Base-by-base conservation (phyloP, 2,888 invertebrate genomes). In the Melinaea menophilus region DNA sequence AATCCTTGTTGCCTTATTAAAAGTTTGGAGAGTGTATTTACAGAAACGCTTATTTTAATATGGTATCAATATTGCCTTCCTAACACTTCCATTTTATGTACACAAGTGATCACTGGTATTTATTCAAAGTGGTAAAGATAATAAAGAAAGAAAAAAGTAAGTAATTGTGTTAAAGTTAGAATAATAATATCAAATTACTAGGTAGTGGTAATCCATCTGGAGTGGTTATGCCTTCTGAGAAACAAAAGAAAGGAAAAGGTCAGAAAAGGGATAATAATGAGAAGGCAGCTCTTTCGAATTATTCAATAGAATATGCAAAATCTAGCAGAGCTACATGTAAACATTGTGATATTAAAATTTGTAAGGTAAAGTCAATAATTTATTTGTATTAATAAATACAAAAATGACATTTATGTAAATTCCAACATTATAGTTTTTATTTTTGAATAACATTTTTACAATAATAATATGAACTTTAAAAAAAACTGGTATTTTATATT, bases 331-430 rank as follows among this genome's bases (percentile, higher is more conserved):
- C 98, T 37, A 90, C 90, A 12, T 99, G 98, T 77, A 90, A 93
- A 64, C 96, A 95, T 0, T 99, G 98, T 85, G 95, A 96, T 69
- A 94, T 94, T 64, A 96, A 95, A 77, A 98, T 99, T 75, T 88
- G 93, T 63, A 96, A 97, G 92, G 94, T 95, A 81, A 58, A 22
- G 22, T 22, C 55, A 45, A 48, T 63, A 31, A 31, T 51, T 58
- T 59, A 56, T 47, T 33, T 35, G 13, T 48, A 9, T 2, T 41
- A 3, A 41, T 41, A 41, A 41, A 9, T 5, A 41, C 11, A 9
- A 41, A 41, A 41, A 37, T 37, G 37, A 22, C 22, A 22, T 22
- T 22, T 1, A 22, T 22, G 22, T 22, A 22, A 22, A 22, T 22
- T 22, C 1, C 1, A 22, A 22, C 1, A 22, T 22, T 22, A 22